Evolutionary conservation across 2,113 vertebrate species (phyloP).

Genomic region (Egretta garzetta): DNA sequence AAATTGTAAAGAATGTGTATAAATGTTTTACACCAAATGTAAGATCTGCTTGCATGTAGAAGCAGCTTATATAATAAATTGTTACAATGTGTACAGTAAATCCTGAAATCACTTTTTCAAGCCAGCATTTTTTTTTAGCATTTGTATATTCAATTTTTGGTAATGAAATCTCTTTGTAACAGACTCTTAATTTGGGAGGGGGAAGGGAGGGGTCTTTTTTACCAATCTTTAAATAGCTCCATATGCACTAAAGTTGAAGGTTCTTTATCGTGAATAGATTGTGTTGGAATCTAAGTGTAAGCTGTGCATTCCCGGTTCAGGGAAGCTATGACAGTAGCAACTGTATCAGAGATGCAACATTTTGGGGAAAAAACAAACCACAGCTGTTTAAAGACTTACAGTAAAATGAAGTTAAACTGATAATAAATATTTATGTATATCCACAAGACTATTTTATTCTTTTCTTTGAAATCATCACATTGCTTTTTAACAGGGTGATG

Average conservation of each 20-base stretch:
- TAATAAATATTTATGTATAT: conserved; percentile 74
- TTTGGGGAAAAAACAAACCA: not conserved
- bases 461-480: not conserved
- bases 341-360: conserved; percentile 25
- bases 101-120: conserved; percentile 76
- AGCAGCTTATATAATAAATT: conserved; percentile 79
- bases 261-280: not conserved
- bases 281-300: conserved; percentile 25
- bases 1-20: conserved; percentile 86
- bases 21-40: conserved; percentile 83
- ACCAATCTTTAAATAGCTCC: conserved; percentile 39
- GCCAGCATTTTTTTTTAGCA: conserved; percentile 55
- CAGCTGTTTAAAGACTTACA: conserved; percentile 45
- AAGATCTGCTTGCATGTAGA: conserved; percentile 76
- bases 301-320: not conserved
- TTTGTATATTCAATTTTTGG: conserved; percentile 70
- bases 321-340: conserved; percentile 9
- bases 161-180: conserved; percentile 53
- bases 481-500: not conserved
- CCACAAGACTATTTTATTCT: conserved; percentile 32
- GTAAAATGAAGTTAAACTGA: conserved; percentile 60
- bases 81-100: conserved; percentile 78
- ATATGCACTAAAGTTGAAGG: conserved; percentile 12
- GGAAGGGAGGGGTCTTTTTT: conserved; percentile 6
- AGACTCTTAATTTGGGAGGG: conserved; percentile 9